A percentile compares a stretch with the other conserved stretches of the same genome.
Conservation (phyloP, 2,888 invertebrate genomes). For the Beris chalybata region DNA sequence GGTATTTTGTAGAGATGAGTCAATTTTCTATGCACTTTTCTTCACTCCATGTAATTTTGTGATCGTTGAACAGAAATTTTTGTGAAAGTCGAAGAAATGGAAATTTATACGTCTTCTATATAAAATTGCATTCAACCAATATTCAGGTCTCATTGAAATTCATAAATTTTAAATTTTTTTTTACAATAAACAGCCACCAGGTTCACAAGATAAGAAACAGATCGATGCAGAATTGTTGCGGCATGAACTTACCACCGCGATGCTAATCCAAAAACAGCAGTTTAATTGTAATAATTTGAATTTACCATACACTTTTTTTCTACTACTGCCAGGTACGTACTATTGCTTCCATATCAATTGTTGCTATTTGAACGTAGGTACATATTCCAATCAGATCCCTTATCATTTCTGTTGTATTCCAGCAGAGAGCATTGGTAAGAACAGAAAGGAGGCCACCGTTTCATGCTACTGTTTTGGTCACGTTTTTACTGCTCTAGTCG, state of each 20-base stretch:
- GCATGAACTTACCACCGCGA: slow-evolving; percentile 15
- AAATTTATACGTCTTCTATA: too few relatives aligned
- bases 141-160: slow-evolving; percentile 8
- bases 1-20: too few relatives aligned
- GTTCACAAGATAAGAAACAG: not conserved
- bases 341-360: too few relatives aligned
- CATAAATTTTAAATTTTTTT: slow-evolving; percentile 9
- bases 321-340: not conserved
- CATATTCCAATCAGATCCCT: slow-evolving; percentile 22
- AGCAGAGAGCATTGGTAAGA: not conserved
- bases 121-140: too few relatives aligned
- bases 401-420: slow-evolving; percentile 9
- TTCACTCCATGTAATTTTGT: too few relatives aligned
- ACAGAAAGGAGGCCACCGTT: slow-evolving; percentile 28
- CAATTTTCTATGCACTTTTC: too few relatives aligned
- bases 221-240: not conserved
- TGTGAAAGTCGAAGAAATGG: too few relatives aligned
- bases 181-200: not conserved
- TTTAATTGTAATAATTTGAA: slow-evolving; percentile 30
- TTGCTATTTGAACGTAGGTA: not conserved
- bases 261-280: slow-evolving; percentile 21
- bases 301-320: slow-evolving; percentile 1
- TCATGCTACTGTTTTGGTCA: slow-evolving; percentile 26
- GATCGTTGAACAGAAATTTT: too few relatives aligned
- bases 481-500: slow-evolving; percentile 18